Evolutionary conservation across 2,888 invertebrate species (phyloP).

Genomic region (Drosophila colorata): DNA sequence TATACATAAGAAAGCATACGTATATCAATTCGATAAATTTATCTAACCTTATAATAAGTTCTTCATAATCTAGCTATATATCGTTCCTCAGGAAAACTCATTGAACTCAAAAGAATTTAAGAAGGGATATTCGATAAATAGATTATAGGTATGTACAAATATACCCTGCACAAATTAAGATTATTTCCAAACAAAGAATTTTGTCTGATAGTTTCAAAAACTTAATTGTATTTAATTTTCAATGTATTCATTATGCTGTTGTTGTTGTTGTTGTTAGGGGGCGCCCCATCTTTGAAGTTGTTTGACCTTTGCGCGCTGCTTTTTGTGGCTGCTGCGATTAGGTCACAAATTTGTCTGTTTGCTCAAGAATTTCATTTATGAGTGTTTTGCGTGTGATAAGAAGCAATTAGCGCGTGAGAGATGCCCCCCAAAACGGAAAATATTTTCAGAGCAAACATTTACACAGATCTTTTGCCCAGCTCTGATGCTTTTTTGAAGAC

Average conservation of each 20-base stretch:
- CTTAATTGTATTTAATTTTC: conserved; percentile 20
- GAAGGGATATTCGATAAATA: too few relatives aligned
- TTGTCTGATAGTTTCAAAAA: too few relatives aligned
- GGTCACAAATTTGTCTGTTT: conserved; percentile 36
- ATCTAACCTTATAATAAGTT: not conserved
- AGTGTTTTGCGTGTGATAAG: conserved; percentile 38
- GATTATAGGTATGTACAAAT: too few relatives aligned
- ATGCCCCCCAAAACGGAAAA: conserved; percentile 4
- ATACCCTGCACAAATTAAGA: too few relatives aligned
- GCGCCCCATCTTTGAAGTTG: conserved; percentile 47
- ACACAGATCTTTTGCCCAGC: conserved; percentile 6
- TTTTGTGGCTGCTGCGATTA: conserved; percentile 17
- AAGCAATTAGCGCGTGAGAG: conserved; percentile 37
- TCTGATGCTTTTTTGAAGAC: conserved; percentile 12
- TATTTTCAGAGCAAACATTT: conserved; percentile 32
- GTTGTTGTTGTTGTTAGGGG: conserved; percentile 2
- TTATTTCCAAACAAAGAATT: too few relatives aligned
- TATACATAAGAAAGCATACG: too few relatives aligned
- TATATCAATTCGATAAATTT: not conserved
- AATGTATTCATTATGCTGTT: conserved; percentile 5
- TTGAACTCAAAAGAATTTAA: too few relatives aligned
- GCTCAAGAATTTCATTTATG: conserved; percentile 19
- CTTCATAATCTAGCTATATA: too few relatives aligned
- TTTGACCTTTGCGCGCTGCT: conserved; percentile 40
- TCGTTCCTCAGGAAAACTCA: too few relatives aligned